A percentile compares a stretch with the other conserved stretches of the same genome.
Evolutionary conservation across 1,140 invertebrate species (phyloP).

Genomic region (Eurytemora carolleeae): DNA sequence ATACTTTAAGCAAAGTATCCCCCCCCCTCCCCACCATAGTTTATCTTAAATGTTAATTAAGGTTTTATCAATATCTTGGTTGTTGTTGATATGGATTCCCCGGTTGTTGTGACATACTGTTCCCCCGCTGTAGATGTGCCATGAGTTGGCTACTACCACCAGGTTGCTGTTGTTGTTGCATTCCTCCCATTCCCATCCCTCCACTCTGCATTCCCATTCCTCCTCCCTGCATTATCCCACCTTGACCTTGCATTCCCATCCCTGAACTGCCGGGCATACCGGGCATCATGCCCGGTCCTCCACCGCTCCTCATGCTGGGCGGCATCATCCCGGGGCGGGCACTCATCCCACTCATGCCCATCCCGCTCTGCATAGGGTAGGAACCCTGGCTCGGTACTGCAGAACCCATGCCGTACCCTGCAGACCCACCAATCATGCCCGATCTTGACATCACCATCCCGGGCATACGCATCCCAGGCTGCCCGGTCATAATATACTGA

Average conservation of each 20-base stretch:
- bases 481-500: not conserved
- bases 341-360: not conserved
- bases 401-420: not conserved
- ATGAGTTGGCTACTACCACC: not conserved
- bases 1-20: no score
- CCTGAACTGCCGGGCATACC: not conserved
- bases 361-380: not conserved
- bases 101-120: not conserved
- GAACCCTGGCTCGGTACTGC: not conserved
- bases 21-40: no score
- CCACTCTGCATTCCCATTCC: not conserved
- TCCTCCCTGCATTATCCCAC: not conserved
- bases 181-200: not conserved
- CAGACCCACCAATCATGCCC: not conserved
- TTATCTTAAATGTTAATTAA: no score
- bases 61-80: no score
- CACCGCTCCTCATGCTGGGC: not conserved
- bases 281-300: not conserved
- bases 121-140: not conserved
- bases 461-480: not conserved
- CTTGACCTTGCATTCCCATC: not conserved
- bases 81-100: no score
- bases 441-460: not conserved
- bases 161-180: no score
- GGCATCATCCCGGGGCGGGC: not conserved